Evolutionary conservation across 1,140 invertebrate genomes (phyloP).

Genomic region (Trypoxylus dichotomus): DNA sequence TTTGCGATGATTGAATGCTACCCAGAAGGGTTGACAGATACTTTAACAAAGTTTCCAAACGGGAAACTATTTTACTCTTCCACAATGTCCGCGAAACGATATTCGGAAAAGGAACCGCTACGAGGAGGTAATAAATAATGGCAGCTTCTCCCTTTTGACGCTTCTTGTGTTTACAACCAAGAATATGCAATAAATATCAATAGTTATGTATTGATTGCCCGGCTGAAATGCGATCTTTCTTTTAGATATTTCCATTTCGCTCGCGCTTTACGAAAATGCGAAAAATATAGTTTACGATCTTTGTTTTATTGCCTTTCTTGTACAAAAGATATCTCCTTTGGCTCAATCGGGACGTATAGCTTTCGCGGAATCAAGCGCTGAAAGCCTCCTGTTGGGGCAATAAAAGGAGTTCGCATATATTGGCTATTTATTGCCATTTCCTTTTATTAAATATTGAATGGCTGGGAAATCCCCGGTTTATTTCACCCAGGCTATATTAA

Average conservation of each 20-base stretch:
- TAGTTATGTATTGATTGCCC: constrained; percentile 15
- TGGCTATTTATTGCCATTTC: constrained; percentile 2
- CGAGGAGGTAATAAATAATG: neutral
- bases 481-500: neutral
- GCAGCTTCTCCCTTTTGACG: constrained; percentile 9
- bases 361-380: neutral
- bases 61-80: neutral
- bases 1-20: constrained; percentile 16
- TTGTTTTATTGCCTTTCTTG: constrained; percentile 21
- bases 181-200: constrained; percentile 22
- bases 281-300: constrained; percentile 21
- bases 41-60: neutral
- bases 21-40: neutral
- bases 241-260: neutral
- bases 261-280: constrained; percentile 3
- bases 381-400: neutral
- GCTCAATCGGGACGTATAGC: neutral
- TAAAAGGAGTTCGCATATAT: constrained; percentile 9
- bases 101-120: neutral
- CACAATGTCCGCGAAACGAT: neutral
- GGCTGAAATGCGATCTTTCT: neutral
- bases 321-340: neutral
- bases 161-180: constrained; percentile 11
- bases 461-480: neutral
- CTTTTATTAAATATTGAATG: neutral